Base-by-base conservation (phyloP, 2,797 vertebrate genomes). In the Falco rusticolus region DNA sequence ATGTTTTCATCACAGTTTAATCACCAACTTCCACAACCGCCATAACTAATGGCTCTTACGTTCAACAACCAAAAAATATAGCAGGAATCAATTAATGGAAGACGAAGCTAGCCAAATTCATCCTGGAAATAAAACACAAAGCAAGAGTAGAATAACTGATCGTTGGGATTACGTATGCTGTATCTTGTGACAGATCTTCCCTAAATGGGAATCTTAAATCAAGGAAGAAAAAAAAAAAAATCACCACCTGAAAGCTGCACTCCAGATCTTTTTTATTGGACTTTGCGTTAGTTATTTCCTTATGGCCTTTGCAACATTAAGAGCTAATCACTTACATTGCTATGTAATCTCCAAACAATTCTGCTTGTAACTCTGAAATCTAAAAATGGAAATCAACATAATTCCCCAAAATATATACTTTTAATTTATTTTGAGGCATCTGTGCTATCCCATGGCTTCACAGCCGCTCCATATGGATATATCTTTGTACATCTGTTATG, bases 1-100 rank as follows among this genome's bases (percentile, higher is more conserved):
- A 77, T 79, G 11, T 92, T 92, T 94, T 87, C 64, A 60, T 80
- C 60, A 22, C 66, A 53, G 45, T 84, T 96, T 90, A 90, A 87
- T 95, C 78, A 71, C 11, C 39, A 53, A 0, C 87, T 86, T 70
- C n/a, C 56, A 77, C 60, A 60, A 72, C 1, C 93, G 26, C 70
- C 33, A 16, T 48, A 66, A 74, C 60, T 89, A 77, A 84, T 28
- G 18, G 45, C 28, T 77, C 29, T 89, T 50, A 43, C 4, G 43
- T 70, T 60, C 53, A 82, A 74, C 26, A 87, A 93, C 25, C 10
- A 74, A 84, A 91, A 91, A 76, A 26, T 11, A 18, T 6, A 82
- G 41, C 11, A 7, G 16, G 39, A 79, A 61, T 76, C 2, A 5
- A 84, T 11, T 48, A n/a, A 60, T 12, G 12, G 25, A 70, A 87